Base-by-base conservation (phyloP, 2,888 invertebrate species). In the Temnothorax rugatulus region DNA sequence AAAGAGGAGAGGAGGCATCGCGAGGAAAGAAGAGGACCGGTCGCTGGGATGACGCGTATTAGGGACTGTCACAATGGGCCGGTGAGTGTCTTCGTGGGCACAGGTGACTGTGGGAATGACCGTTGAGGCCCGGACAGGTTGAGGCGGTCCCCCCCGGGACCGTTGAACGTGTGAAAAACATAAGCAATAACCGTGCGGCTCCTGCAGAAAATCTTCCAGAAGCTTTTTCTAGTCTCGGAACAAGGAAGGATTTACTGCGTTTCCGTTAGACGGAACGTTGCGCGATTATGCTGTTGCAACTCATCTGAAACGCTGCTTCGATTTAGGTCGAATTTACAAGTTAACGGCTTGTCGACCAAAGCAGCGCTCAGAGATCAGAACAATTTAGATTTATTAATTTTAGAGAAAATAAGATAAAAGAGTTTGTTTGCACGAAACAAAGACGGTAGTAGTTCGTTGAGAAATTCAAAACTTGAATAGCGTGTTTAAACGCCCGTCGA, bases 51-150 rank as follows among this genome's bases (percentile, higher is more conserved):
- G 91, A 90, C 89, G 91, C 86, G 90, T 84, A 91, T 93, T 92
- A 91, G 91, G 93, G 92, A 88, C 88, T 87, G 81, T 88, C 90
- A 93, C 92, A 93, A 93, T 93, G 90, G 91, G 85, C 86, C 85
- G 89, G 89, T 90, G 90, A 92, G 88, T 90, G 90, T 93, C 91
- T 91, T 90, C 90, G 86, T 87, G 77, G 90, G 90, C 86, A 93
- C 94, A 94, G 94, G 94, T 94, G 94, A 94, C 93, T 94, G 94
- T 94, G 94, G 94, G 94, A 94, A 94, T 94, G 93, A 92, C 94
- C 94, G 94, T 94, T 94, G 93, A 89, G 87, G 82, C 84, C 82
- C 85, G 89, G 91, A 92, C 93, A 93, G 93, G 93, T 93, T 93
- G 92, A 89, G 90, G 85, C 87, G 84, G 86, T 87, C 89, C 76